phyloP scores from a whole-genome alignment of 2,888 invertebrate species.

The Drosophila fulvimacula region DNA sequence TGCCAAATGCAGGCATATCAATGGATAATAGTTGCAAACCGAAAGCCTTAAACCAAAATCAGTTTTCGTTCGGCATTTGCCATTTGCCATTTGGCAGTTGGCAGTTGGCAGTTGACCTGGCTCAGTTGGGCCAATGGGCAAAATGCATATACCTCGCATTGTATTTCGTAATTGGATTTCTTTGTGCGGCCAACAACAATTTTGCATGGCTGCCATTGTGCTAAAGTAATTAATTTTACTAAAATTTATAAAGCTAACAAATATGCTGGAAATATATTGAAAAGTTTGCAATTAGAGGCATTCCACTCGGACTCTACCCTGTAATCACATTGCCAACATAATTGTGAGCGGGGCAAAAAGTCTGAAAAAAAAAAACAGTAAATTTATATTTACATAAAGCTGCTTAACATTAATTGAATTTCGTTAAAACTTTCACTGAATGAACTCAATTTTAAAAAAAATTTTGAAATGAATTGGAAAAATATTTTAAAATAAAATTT shows the following conservation, averaged over 20 bases:
- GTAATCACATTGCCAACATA: not conserved
- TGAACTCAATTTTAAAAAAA: not conserved
- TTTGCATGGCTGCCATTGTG: constrained; percentile 26
- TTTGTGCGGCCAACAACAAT: constrained; percentile 27
- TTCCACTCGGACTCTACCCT: not conserved
- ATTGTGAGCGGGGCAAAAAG: too few species aligned
- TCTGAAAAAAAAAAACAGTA: not conserved
- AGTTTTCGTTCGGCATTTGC: constrained; percentile 30
- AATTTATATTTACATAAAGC: not conserved
- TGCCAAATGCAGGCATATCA: constrained; percentile 33
- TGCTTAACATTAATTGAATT: not conserved
- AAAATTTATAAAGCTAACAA: constrained; percentile 26
- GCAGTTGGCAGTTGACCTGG: constrained; percentile 31
- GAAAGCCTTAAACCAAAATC: constrained; percentile 40
- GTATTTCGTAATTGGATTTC: constrained; percentile 49
- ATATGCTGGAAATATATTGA: constrained; percentile 15
- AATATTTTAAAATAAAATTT: not conserved
- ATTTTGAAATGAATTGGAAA: not conserved
- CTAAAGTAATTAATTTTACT: constrained; percentile 41
- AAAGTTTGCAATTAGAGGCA: not conserved
- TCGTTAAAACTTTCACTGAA: not conserved
- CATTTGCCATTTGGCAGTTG: constrained; percentile 7
- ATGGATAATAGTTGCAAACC: constrained; percentile 9
- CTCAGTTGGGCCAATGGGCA: constrained; percentile 18
- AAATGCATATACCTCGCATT: constrained; percentile 22